phyloP scores from a whole-genome alignment of 1,140 invertebrate species.

The Phymastichus coffea region DNA sequence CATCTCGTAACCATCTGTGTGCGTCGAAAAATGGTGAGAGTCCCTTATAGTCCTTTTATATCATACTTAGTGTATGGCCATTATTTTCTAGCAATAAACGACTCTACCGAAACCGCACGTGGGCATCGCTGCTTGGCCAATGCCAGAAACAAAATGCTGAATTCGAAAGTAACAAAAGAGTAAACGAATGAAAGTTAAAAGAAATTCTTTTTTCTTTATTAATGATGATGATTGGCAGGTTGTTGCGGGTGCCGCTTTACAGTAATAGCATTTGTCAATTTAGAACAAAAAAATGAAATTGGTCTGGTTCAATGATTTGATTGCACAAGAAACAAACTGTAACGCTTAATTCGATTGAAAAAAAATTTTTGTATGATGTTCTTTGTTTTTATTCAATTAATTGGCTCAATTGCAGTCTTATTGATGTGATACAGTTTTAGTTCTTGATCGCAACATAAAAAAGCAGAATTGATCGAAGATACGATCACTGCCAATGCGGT shows the following conservation, averaged over 20 bases:
- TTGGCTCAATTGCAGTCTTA: no score
- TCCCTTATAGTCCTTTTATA: conserved; percentile 50
- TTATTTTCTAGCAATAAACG: conserved; percentile 56
- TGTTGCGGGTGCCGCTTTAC: conserved; percentile 51
- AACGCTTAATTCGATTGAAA: neutral
- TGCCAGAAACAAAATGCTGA: conserved; percentile 47
- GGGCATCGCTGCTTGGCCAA: conserved; percentile 47
- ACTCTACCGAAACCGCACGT: conserved; percentile 51
- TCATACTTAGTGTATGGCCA: conserved; percentile 51
- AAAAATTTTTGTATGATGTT: neutral
- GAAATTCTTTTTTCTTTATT: conserved; percentile 35
- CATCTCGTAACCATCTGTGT: conserved; percentile 56
- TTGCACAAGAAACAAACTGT: conserved; percentile 38
- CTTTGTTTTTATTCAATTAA: neutral
- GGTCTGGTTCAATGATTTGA: conserved; percentile 48
- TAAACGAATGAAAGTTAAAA: no score
- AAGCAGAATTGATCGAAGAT: conserved; percentile 10
- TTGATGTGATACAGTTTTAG: conserved; percentile 9
- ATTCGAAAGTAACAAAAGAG: no score
- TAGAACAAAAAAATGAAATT: no score
- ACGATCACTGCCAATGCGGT: neutral
- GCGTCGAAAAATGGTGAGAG: conserved; percentile 57
- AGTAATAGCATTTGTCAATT: conserved; percentile 47
- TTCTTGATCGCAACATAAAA: no score
- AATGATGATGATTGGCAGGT: conserved; percentile 51